phyloP scores from a whole-genome alignment of 2,797 vertebrate species.

The Ceryle rudis region DNA sequence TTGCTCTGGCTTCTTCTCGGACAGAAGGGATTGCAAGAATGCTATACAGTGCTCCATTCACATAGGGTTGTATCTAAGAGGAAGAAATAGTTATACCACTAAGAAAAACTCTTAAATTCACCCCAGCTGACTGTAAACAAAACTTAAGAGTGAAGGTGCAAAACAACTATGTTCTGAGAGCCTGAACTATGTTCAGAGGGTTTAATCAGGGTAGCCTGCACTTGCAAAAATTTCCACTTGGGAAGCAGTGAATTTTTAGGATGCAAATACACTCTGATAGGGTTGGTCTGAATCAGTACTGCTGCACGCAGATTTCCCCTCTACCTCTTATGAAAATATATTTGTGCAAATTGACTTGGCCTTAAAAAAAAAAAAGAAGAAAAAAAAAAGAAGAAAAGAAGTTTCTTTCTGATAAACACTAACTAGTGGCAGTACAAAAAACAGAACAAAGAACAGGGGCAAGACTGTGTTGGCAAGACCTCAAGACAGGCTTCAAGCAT shows the following conservation, averaged over 20 bases:
- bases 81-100: not conserved
- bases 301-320: not conserved
- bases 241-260: not conserved
- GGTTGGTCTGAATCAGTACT: not conserved
- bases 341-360: not conserved
- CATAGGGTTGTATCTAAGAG: slow-evolving; percentile 89
- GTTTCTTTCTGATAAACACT: not conserved
- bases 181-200: not conserved
- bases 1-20: slow-evolving; percentile 92
- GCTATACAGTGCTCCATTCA: slow-evolving; percentile 94
- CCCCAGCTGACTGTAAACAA: not conserved
- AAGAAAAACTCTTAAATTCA: not conserved
- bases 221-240: not conserved
- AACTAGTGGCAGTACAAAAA: not conserved
- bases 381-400: not conserved
- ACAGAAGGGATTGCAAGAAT: slow-evolving; percentile 90
- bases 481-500: not conserved
- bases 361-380: not conserved
- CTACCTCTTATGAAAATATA: not conserved
- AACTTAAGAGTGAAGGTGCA: not conserved
- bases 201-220: not conserved
- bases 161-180: not conserved
- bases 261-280: not conserved
- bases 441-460: not conserved
- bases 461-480: not conserved